Conservation (phyloP, 1,140 invertebrate genomes). For the Caenorhabditis inopinata region DNA sequence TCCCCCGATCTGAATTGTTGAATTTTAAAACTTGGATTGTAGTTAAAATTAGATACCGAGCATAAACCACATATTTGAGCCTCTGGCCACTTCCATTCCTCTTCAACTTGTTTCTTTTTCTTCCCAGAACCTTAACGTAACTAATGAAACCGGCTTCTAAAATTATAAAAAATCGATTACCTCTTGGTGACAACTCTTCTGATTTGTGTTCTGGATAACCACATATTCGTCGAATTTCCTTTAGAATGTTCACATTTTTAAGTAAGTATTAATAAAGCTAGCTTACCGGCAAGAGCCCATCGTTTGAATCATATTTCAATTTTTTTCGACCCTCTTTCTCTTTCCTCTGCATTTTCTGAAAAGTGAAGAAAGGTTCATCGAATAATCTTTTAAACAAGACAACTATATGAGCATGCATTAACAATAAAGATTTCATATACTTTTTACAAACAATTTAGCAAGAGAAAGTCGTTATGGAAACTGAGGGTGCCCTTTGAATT, state of each 20-base stretch:
- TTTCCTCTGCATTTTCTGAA: slow-evolving; percentile 11
- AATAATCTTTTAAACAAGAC: not conserved
- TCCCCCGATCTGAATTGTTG: slow-evolving; percentile 86
- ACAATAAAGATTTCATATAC: no score
- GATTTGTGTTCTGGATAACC: not conserved
- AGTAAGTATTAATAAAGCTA: no score
- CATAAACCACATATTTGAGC: not conserved
- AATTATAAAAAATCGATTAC: not conserved
- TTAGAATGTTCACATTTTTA: not conserved
- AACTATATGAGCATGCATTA: no score
- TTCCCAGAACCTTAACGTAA: not conserved
- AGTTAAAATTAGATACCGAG: no score
- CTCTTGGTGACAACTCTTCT: not conserved
- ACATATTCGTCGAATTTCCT: not conserved
- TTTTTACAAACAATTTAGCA: no score
- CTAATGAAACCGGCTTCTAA: no score
- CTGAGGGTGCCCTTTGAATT: no score
- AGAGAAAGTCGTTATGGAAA: no score
- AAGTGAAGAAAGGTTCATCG: not conserved
- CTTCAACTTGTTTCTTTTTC: not conserved
- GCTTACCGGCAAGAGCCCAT: not conserved
- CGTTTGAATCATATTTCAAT: not conserved
- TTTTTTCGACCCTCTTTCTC: not conserved
- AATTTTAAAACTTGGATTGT: no score
- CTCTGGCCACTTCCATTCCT: slow-evolving; percentile 3